Evolutionary conservation across 1,140 invertebrate genomes (phyloP).

Genomic region (Calosoma granatense): DNA sequence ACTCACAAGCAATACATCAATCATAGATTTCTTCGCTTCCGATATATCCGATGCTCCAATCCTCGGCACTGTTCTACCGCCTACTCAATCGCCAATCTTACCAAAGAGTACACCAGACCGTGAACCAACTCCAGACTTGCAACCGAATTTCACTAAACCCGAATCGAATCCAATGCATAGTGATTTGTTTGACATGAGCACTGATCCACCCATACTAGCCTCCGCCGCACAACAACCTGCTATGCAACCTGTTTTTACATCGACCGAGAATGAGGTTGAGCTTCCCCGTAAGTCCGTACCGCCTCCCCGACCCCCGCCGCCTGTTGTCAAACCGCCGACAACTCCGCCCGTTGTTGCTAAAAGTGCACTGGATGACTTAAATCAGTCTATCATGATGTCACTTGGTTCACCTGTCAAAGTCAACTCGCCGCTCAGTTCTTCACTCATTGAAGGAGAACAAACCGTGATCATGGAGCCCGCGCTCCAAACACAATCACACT

Average conservation of each 20-base stretch:
- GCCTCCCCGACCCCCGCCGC: constrained; percentile 41
- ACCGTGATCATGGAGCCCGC: background rate
- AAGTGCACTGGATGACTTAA: constrained; percentile 54
- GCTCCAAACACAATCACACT: constrained; percentile 24
- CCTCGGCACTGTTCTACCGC: background rate
- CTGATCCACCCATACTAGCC: constrained; percentile 6
- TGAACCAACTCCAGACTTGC: background rate
- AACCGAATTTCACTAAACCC: background rate
- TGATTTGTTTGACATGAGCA: constrained; percentile 12
- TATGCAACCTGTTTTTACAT: background rate
- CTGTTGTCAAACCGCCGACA: constrained; percentile 23
- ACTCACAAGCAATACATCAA: constrained; percentile 21
- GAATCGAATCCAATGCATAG: constrained; percentile 11
- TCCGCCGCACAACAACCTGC: background rate
- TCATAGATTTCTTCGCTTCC: background rate
- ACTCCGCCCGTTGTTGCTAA: constrained; percentile 39
- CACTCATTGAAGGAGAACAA: background rate
- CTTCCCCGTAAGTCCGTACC: constrained; percentile 33
- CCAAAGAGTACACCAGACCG: background rate
- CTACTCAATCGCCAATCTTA: too few species aligned
- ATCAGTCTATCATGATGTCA: constrained; percentile 57
- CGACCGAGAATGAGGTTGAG: background rate
- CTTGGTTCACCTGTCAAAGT: constrained; percentile 33
- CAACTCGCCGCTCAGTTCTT: background rate
- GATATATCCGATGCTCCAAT: background rate